Conservation (phyloP, 1,140 invertebrate genomes). For the Tigriopus japonicus region DNA sequence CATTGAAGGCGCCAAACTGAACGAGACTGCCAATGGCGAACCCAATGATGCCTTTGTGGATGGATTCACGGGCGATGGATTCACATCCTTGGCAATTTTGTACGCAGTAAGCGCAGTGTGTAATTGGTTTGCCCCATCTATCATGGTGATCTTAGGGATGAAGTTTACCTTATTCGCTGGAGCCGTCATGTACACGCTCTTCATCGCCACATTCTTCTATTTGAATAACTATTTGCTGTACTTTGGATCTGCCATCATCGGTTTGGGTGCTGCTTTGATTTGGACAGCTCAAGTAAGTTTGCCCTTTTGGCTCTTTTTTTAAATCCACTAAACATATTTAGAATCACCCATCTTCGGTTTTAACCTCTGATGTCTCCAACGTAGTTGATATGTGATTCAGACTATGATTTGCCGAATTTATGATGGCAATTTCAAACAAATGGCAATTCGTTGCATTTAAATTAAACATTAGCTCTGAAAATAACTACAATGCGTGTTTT, state of each 20-base stretch:
- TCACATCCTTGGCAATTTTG: slow-evolving; percentile 49
- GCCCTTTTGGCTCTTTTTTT: too few relatives aligned
- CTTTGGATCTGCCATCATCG: slow-evolving; percentile 57
- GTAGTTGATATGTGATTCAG: too few relatives aligned
- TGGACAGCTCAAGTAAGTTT: slow-evolving; percentile 38
- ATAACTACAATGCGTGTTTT: too few relatives aligned
- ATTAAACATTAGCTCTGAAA: too few relatives aligned
- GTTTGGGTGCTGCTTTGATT: slow-evolving; percentile 67
- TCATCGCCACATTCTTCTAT: slow-evolving; percentile 48
- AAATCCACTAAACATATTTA: too few relatives aligned
- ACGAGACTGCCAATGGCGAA: not conserved
- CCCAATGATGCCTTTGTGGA: not conserved
- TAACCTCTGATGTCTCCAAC: too few relatives aligned
- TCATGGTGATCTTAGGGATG: slow-evolving; percentile 60
- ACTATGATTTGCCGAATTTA: too few relatives aligned
- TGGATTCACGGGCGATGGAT: not conserved
- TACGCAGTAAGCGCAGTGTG: slow-evolving; percentile 67
- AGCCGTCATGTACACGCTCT: slow-evolving; percentile 41
- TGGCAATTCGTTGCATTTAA: too few relatives aligned
- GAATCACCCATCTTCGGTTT: too few relatives aligned
- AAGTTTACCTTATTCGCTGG: slow-evolving; percentile 66
- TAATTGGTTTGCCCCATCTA: slow-evolving; percentile 71
- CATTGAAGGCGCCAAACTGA: not conserved
- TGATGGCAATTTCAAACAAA: too few relatives aligned
- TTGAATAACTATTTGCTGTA: slow-evolving; percentile 65